phyloP scores from a whole-genome alignment of 2,113 vertebrate genomes.

The Poeciliopsis turrubarensis region DNA sequence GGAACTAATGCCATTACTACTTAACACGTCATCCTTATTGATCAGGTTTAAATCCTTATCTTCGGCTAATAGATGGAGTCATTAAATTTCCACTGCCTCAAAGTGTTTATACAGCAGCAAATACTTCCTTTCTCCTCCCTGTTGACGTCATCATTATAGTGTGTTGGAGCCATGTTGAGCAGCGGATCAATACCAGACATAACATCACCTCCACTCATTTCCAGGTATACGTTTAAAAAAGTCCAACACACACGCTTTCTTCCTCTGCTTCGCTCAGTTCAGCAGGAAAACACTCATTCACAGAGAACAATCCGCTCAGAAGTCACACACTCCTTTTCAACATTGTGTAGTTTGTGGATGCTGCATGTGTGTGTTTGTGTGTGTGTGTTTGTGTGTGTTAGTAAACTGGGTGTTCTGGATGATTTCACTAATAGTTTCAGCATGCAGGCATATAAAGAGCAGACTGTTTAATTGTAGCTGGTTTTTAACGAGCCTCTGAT shows the following conservation, averaged over 20 bases:
- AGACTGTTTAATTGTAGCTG: slow-evolving; percentile 79
- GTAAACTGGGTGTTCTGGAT: slow-evolving; percentile 77
- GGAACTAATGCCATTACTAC: neutral
- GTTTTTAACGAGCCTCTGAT: slow-evolving; percentile 75
- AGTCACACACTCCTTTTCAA: slow-evolving; percentile 35
- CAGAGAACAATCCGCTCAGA: slow-evolving; percentile 42
- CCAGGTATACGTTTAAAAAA: slow-evolving; percentile 45
- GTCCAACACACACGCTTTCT: slow-evolving; percentile 10
- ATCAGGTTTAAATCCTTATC: slow-evolving; percentile 60
- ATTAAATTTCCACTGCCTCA: slow-evolving; percentile 31
- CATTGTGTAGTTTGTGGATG: slow-evolving; percentile 8
- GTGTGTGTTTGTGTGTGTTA: slow-evolving; percentile 54
- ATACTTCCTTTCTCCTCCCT: neutral
- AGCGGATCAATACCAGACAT: slow-evolving; percentile 76
- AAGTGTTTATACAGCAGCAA: slow-evolving; percentile 38
- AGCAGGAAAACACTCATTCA: slow-evolving; percentile 53
- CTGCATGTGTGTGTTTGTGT: slow-evolving; percentile 46
- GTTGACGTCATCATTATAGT: slow-evolving; percentile 60
- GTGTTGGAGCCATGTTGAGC: slow-evolving; percentile 71
- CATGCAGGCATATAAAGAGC: slow-evolving; percentile 72
- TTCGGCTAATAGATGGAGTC: slow-evolving; percentile 32
- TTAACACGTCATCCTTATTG: slow-evolving; percentile 39
- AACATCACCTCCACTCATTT: slow-evolving; percentile 65
- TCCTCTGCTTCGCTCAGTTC: neutral
- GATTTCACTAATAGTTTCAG: slow-evolving; percentile 79